Base-by-base conservation (phyloP, 2,113 vertebrate species). In the Ranitomeya variabilis region DNA sequence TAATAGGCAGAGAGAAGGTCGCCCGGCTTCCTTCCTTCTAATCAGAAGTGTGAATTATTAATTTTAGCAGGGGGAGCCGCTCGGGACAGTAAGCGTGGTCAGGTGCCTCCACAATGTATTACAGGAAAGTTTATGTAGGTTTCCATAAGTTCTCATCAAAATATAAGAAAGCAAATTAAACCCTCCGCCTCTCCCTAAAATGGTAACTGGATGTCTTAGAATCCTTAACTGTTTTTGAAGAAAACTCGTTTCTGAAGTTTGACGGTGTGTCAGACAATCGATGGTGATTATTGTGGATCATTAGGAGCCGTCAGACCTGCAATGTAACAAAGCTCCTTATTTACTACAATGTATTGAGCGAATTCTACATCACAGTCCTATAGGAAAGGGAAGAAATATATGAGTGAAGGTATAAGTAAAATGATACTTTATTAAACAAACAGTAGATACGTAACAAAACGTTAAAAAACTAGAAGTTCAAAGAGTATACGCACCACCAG, bases 41-140 rank as follows among this genome's bases (percentile, higher is more conserved):
- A 87, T 87, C 86, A 80, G 64, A 80, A 79, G 85, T 80, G 86
- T 87, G 77, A 87, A 87, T 87, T 87, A 87, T 69, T 80, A 87
- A 80, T 87, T 80, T 87, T 78, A 59, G 26, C 52, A 18, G 62
- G 10, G 11, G 15, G 31, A 64, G 2, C 60, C 86, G 57, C 86
- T 8, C 9, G 78, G 77, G 86, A 87, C 12, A 7, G 9, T 6
- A 9, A 14, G 1, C 18, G 60, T 66, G 64, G 64, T 81, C 64
- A 14, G 18, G n/a, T 69, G 23, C 67, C 31, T 8, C 52, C 13
- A 55, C 26, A 8, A 14, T 55, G 26, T 26, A 77, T 18, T 19
- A n/a, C 82, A 69, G 52, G 10, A 76, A 74, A 51, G 37, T 76
- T 76, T 52, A 7, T 74, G 71, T 37, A 73, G 45, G 19, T 31